Conservation (phyloP, 1,140 invertebrate species). For the Diorhabda carinulata region DNA sequence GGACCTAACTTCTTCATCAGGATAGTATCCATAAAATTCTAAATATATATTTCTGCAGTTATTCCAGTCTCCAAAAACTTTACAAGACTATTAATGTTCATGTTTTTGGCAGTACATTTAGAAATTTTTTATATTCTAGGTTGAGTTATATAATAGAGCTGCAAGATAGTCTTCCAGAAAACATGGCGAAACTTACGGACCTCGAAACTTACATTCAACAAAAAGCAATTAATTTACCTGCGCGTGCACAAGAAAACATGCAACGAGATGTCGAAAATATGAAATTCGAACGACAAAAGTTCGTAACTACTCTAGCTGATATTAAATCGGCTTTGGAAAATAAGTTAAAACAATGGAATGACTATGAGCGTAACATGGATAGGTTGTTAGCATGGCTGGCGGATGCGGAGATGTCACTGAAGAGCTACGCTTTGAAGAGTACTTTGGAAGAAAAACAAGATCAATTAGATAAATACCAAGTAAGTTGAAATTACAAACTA, state of each 20-base stretch:
- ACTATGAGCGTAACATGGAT: constrained; percentile 85
- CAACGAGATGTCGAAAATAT: constrained; percentile 72
- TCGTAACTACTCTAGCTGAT: constrained; percentile 69
- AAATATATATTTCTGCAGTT: no score
- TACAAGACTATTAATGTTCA: no score
- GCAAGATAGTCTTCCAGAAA: constrained; percentile 70
- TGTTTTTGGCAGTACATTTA: no score
- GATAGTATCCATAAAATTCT: no score
- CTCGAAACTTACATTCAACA: constrained; percentile 65
- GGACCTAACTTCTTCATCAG: no score
- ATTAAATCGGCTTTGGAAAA: constrained; percentile 76
- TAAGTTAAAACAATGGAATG: constrained; percentile 83
- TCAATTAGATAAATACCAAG: constrained; percentile 86
- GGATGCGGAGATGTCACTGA: constrained; percentile 81
- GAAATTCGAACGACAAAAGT: constrained; percentile 77
- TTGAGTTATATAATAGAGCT: constrained; percentile 72
- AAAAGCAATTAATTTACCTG: constrained; percentile 63
- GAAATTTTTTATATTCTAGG: background rate
- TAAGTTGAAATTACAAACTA: constrained; percentile 46
- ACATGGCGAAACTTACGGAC: constrained; percentile 65
- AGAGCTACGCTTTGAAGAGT: constrained; percentile 79
- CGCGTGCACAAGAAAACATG: constrained; percentile 74
- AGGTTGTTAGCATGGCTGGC: constrained; percentile 76
- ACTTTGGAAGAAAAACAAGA: constrained; percentile 88
- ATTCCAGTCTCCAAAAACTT: no score